phyloP scores from a whole-genome alignment of 1,140 invertebrate genomes.

The Scaptodrosophila lebanonensis region DNA sequence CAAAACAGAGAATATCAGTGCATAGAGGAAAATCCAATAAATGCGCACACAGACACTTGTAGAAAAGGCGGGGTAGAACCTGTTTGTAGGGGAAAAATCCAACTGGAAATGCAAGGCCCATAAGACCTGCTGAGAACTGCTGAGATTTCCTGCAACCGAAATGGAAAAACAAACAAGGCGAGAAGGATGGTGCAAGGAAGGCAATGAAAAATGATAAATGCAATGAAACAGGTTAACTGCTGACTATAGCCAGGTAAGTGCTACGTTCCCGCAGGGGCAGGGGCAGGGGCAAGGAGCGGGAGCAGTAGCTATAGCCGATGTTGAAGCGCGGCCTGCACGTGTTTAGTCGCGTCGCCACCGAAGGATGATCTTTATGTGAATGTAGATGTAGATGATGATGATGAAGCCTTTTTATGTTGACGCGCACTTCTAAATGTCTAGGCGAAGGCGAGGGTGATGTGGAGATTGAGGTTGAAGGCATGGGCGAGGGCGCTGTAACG shows the following conservation, averaged over 20 bases:
- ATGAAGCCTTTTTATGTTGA: conserved; percentile 59
- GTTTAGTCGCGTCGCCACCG: conserved; percentile 3
- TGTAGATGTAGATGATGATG: conserved; percentile 29
- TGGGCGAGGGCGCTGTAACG: conserved; percentile 45
- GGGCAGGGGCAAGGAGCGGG: conserved; percentile 6
- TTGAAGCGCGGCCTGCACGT: conserved; percentile 65
- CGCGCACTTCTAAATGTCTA: conserved; percentile 59
- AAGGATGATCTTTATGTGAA: conserved; percentile 27
- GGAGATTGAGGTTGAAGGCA: no score
- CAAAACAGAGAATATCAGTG: conserved; percentile 38
- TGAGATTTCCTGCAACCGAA: conserved; percentile 67
- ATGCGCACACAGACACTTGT: conserved; percentile 18
- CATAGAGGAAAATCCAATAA: conserved; percentile 63
- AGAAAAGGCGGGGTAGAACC: conserved; percentile 43
- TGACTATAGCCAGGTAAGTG: conserved; percentile 50
- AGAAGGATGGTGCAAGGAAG: conserved; percentile 36
- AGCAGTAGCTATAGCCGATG: conserved; percentile 38
- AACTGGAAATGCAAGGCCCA: conserved; percentile 52
- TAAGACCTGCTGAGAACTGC: conserved; percentile 46
- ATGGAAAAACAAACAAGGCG: conserved; percentile 57
- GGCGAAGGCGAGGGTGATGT: no score
- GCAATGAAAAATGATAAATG: conserved; percentile 63
- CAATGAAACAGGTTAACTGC: conserved; percentile 65
- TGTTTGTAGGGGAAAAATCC: conserved; percentile 69
- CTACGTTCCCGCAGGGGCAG: not conserved